Base-by-base conservation (phyloP, 2,113 vertebrate genomes). In the Cheilinus undulatus region DNA sequence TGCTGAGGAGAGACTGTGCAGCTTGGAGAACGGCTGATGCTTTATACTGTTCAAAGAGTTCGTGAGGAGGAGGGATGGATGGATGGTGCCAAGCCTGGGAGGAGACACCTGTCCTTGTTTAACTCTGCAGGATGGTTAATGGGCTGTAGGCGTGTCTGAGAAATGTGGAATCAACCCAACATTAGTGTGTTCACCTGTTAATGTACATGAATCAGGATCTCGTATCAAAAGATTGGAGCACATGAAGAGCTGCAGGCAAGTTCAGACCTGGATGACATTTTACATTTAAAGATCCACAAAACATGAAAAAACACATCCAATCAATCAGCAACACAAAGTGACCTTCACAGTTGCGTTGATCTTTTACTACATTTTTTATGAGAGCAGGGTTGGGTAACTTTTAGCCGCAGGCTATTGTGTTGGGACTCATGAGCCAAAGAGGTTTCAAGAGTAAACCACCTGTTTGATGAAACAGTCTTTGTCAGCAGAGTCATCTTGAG, bases 41-140 rank as follows among this genome's bases (percentile, higher is more conserved):
- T 87, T 85, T 89, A 90, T 90, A 82, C 48, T n/a, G 20, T 63
- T 14, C 17, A 26, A 61, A 22, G 48, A 22, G 59, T 12, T 11
- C 3, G 24, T 3, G 50, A 46, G 61, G 68, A 60, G 43, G 22
- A 27, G 28, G 15, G 52, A 10, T n/a, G 26, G 60, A 45, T 0
- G 14, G 28, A 43, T 46, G 3, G 2, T 30, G 20, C 64, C 69
- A 49, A 57, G 15, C 5, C 54, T 57, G 66, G 73, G 70, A 38
- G 80, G 83, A 53, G 48, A 64, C 69, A 54, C 50, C 48, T 61
- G 57, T 56, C 34, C 17, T 42, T 6, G n/a, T 57, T 46, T 40
- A 7, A 34, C 10, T 27, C 28, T 20, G 10, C 22, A 10, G 7
- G 3, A 36, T 10, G 2, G 15, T 22, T 20, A 58, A 57, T 49